phyloP scores from a whole-genome alignment of 2,113 vertebrate species.

The Lophochroa leadbeateri region DNA sequence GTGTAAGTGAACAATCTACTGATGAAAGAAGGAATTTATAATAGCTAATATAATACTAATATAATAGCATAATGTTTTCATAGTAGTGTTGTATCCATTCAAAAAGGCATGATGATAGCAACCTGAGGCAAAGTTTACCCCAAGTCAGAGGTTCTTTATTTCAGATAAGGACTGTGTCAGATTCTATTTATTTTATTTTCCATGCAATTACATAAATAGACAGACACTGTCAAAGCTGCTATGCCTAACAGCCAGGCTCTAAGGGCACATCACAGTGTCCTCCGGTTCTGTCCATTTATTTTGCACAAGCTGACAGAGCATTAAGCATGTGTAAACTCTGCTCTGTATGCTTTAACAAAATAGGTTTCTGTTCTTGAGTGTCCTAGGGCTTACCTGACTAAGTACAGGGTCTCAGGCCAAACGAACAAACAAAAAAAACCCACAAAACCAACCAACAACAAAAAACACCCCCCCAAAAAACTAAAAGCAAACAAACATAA shows the following conservation, averaged over 20 bases:
- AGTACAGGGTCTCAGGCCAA: background rate
- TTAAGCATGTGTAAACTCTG: constrained; percentile 39
- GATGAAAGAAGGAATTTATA: constrained; percentile 7
- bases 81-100: constrained; percentile 8
- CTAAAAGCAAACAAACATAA: background rate
- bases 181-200: constrained; percentile 48
- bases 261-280: constrained; percentile 24
- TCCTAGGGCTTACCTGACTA: constrained; percentile 21
- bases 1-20: background rate
- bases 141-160: constrained; percentile 53
- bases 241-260: constrained; percentile 38
- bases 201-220: constrained; percentile 62
- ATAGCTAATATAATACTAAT: background rate
- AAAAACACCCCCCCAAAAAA: background rate
- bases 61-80: background rate
- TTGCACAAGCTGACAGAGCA: constrained; percentile 45
- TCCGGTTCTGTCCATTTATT: constrained; percentile 39
- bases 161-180: constrained; percentile 53
- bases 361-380: background rate
- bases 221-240: constrained; percentile 60
- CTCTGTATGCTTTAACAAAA: background rate
- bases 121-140: constrained; percentile 44
- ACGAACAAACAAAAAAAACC: background rate
- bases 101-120: constrained; percentile 40
- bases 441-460: background rate